phyloP scores from a whole-genome alignment of 2,888 invertebrate genomes.

The Rotaria magnacalcarata region DNA sequence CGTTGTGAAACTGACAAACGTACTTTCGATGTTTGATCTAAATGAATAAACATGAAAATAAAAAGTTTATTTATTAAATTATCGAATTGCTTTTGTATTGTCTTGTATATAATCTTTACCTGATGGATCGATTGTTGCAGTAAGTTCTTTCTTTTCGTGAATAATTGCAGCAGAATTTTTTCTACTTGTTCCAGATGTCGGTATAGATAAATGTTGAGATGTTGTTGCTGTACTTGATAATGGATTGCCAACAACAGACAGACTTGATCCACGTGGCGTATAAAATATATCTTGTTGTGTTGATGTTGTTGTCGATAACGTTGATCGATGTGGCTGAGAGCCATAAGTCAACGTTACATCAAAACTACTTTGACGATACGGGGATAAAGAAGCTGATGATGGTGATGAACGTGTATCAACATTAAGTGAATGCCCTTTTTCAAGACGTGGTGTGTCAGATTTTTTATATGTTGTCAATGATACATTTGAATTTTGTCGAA shows the following conservation, averaged over 20 bases:
- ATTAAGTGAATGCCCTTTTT: constrained; percentile 3
- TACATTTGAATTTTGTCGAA: neutral
- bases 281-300: constrained; percentile 4
- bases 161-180: constrained; percentile 4
- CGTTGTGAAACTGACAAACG: neutral
- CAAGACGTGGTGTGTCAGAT: constrained; percentile 17
- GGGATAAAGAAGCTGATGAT: neutral
- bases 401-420: neutral
- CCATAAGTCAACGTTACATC: neutral
- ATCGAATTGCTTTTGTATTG: too few species aligned
- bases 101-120: neutral
- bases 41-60: too few species aligned
- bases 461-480: neutral
- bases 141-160: neutral
- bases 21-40: neutral
- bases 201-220: constrained; percentile 1
- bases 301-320: neutral
- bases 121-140: neutral
- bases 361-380: constrained; percentile 31
- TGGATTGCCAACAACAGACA: neutral
- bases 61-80: neutral
- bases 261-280: constrained; percentile 36
- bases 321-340: neutral
- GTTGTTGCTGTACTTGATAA: neutral
- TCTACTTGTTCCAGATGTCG: neutral